A percentile compares a stretch with the other conserved stretches of the same genome.
phyloP scores from a whole-genome alignment of 2,888 invertebrate species.

The Sericinus montela region DNA sequence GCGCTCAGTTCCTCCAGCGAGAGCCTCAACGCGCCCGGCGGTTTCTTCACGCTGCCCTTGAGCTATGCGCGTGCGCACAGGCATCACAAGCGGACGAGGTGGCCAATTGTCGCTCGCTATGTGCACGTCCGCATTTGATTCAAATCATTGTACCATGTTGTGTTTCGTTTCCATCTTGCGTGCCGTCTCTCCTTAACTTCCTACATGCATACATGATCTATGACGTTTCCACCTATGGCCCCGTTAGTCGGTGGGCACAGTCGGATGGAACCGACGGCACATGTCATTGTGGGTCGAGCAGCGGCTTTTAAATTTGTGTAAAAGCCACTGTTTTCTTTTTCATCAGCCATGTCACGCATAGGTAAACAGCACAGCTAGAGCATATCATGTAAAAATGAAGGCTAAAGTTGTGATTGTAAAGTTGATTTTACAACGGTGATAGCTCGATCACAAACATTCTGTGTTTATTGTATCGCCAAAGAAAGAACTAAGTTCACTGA shows the following conservation, averaged over 20 bases:
- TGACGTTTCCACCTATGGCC: constrained; percentile 11
- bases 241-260: background rate
- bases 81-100: constrained; percentile 91
- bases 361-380: constrained; percentile 48
- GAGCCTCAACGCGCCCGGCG: constrained; percentile 81
- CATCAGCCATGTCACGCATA: constrained; percentile 45
- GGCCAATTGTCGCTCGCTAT: constrained; percentile 58
- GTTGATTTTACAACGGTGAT: background rate
- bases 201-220: constrained; percentile 22
- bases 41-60: constrained; percentile 85
- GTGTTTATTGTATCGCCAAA: constrained; percentile 1
- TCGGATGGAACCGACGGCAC: constrained; percentile 40
- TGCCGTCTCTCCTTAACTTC: constrained; percentile 16
- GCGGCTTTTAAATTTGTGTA: constrained; percentile 27
- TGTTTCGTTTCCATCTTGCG: constrained; percentile 31
- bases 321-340: constrained; percentile 37
- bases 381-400: constrained; percentile 26
- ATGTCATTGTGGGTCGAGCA: constrained; percentile 30
- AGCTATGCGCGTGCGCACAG: constrained; percentile 88
- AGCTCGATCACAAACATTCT: background rate
- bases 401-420: constrained; percentile 13
- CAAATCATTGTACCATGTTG: constrained; percentile 27
- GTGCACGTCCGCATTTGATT: constrained; percentile 54
- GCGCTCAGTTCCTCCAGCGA: constrained; percentile 82
- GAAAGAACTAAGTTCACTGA: background rate